Percentiles rank a stretch among this genome's conserved stretches.
These are phyloP conservation scores for Elephantulus edwardii DNA, from an alignment of 2,113 vertebrate genomes.

Conservation along the genomic window DNA sequence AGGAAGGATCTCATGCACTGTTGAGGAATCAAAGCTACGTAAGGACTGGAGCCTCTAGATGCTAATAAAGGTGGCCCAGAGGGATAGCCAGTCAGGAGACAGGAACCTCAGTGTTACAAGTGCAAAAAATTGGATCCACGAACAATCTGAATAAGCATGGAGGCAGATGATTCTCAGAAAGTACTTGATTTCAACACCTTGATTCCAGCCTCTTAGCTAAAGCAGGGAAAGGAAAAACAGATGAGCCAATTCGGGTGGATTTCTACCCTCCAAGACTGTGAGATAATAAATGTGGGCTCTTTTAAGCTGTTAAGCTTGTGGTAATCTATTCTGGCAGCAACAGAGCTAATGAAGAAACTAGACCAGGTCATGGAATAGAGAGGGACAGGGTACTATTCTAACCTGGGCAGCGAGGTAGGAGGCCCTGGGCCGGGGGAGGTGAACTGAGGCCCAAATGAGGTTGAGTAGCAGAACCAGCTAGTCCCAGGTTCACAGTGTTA, in stretches of 20 bases:
- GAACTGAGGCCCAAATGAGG: background rate
- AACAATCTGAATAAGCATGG: background rate
- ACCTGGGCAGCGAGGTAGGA: background rate
- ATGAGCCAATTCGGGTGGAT: background rate
- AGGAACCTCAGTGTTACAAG: background rate
- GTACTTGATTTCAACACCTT: background rate
- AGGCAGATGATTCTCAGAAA: background rate
- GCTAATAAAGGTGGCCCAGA: background rate
- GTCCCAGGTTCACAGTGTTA: background rate
- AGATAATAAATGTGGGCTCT: fast-evolving
- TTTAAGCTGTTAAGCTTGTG: background rate
- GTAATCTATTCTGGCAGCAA: too few species aligned
- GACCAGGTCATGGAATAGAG: background rate
- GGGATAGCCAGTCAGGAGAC: background rate
- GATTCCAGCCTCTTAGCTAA: background rate
- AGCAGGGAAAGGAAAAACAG: background rate
- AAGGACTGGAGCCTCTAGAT: background rate
- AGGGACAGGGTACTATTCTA: background rate
- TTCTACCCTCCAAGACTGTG: background rate
- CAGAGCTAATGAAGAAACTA: background rate
- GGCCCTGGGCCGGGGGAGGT: background rate
- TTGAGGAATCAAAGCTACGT: background rate
- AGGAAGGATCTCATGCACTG: background rate
- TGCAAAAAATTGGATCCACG: background rate
- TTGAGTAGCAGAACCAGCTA: background rate